phyloP scores from a whole-genome alignment of 53 echinoderm and acorn worm genomes.

The Mesocentrotus franciscanus region DNA sequence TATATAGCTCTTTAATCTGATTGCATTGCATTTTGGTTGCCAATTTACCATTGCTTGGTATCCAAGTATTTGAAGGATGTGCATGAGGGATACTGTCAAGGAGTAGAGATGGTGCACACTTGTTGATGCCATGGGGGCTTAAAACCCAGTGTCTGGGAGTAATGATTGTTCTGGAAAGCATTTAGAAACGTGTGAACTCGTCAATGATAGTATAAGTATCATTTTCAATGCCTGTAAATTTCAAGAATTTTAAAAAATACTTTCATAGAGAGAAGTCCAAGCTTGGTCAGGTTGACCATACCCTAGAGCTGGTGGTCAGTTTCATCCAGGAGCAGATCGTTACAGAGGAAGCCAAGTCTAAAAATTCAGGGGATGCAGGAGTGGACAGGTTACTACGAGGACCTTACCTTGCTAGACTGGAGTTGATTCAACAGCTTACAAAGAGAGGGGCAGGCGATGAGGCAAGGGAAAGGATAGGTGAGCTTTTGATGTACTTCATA shows the following conservation, averaged over 20 bases:
- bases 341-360: slow-evolving; percentile 67
- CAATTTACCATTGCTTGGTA: too few species aligned
- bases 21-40: too few species aligned
- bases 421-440: slow-evolving; percentile 73
- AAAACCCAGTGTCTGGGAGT: too few species aligned
- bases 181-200: too few species aligned
- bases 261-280: slow-evolving; percentile 44
- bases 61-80: too few species aligned
- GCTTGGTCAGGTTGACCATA: slow-evolving; percentile 69
- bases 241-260: not conserved
- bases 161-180: too few species aligned
- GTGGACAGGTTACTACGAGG: slow-evolving; percentile 68
- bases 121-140: too few species aligned
- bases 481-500: not conserved
- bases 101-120: too few species aligned
- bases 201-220: too few species aligned
- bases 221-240: not conserved
- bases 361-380: slow-evolving; percentile 36
- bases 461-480: slow-evolving; percentile 63
- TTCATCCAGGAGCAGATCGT: slow-evolving; percentile 74
- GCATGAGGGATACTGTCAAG: too few species aligned
- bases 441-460: slow-evolving; percentile 64
- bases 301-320: slow-evolving; percentile 68
- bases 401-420: slow-evolving; percentile 82
- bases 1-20: too few species aligned